Evolutionary conservation across 30 jellyfish, hydroid and myxozoan genomes (phyloP).

Genomic region (Sanderia malayensis): DNA sequence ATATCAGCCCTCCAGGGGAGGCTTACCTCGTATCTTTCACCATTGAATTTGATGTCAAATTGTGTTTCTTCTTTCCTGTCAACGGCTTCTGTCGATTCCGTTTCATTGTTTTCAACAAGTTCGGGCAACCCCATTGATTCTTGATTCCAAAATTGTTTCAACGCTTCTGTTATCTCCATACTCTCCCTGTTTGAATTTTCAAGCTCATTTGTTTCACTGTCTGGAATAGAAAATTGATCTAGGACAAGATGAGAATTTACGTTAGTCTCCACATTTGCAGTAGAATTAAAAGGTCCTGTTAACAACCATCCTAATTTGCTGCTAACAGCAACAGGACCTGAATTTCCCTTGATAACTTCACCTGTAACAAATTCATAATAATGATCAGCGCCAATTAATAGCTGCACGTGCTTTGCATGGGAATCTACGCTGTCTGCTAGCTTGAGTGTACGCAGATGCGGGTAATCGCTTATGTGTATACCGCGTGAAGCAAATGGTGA

Average conservation of each 20-base stretch:
- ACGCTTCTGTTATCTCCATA: background rate
- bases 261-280: background rate
- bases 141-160: conserved; percentile 7
- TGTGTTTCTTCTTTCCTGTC: background rate
- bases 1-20: conserved; percentile 54
- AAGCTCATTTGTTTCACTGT: background rate
- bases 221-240: background rate
- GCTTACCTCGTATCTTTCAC: conserved; percentile 42
- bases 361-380: conserved; percentile 2
- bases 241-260: background rate
- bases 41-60: conserved; percentile 32
- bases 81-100: conserved; percentile 11
- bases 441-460: conserved; percentile 9
- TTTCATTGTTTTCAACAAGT: too few species aligned
- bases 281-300: background rate
- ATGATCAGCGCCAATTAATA: conserved; percentile 2
- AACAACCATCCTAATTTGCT: conserved; percentile 19
- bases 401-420: background rate
- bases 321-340: conserved; percentile 24
- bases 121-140: background rate
- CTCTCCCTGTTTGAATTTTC: background rate
- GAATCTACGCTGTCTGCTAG: conserved; percentile 10
- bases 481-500: conserved; percentile 8
- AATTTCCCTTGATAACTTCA: conserved; percentile 8
- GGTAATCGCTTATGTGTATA: background rate